Conservation (phyloP, 2,888 invertebrate species). For the Tenthredo livida region DNA sequence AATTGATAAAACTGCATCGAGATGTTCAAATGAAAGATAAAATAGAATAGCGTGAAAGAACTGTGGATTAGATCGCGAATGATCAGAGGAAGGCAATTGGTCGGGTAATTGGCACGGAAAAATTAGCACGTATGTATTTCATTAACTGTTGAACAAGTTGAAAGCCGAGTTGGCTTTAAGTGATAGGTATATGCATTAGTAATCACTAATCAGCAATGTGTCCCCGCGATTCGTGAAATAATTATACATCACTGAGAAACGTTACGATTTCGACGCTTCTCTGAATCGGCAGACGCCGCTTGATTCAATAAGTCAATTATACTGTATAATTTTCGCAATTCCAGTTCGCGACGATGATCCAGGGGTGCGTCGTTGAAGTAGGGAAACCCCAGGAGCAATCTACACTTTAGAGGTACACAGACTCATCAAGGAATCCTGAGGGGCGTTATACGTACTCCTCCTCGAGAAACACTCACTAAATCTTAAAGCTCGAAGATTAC, state of each 20-base stretch:
- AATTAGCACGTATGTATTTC: no score
- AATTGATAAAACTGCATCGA: background rate
- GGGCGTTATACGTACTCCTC: background rate
- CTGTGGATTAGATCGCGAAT: no score
- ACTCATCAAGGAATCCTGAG: background rate
- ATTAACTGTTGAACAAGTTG: no score
- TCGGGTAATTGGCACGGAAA: no score
- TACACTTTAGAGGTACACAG: background rate
- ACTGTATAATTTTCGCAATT: slow-evolving; percentile 16
- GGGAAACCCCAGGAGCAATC: slow-evolving; percentile 15
- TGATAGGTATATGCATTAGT: no score
- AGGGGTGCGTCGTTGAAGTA: background rate
- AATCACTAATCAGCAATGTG: background rate
- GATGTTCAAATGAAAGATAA: background rate
- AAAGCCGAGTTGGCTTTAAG: background rate
- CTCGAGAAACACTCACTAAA: background rate
- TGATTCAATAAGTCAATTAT: slow-evolving; percentile 21
- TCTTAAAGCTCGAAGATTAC: background rate
- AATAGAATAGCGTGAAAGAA: background rate
- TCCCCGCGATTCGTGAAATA: background rate
- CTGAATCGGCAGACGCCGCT: background rate
- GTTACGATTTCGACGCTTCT: background rate
- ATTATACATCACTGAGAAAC: background rate
- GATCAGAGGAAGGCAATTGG: no score
- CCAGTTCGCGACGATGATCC: slow-evolving; percentile 18